Conservation (phyloP, 2,797 vertebrate species). For the Anabas testudineus region DNA sequence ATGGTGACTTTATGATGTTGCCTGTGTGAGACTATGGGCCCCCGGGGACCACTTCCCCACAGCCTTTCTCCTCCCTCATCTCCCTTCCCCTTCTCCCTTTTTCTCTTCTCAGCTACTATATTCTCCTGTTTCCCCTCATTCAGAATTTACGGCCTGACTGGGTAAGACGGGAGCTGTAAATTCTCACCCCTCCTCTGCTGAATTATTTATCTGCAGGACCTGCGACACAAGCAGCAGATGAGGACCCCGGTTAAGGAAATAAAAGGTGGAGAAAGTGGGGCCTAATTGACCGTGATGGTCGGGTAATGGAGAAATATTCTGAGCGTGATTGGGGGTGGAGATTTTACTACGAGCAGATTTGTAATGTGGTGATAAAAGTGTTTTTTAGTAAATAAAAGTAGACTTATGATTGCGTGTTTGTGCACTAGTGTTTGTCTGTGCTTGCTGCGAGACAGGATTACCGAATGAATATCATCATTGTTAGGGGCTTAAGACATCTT, state of each 20-base stretch:
- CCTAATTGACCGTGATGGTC: slow-evolving; percentile 97
- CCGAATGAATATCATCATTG: slow-evolving; percentile 24
- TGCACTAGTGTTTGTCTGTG: slow-evolving; percentile 17
- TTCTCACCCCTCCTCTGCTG: slow-evolving; percentile 83
- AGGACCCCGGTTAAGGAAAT: slow-evolving; percentile 94
- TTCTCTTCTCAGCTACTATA: slow-evolving; percentile 68
- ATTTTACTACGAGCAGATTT: slow-evolving; percentile 48
- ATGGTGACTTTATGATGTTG: slow-evolving; percentile 97
- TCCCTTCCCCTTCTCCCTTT: slow-evolving; percentile 61
- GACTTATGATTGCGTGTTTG: slow-evolving; percentile 31
- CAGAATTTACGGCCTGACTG: slow-evolving; percentile 92
- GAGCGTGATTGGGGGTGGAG: slow-evolving; percentile 55
- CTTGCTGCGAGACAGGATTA: slow-evolving; percentile 36
- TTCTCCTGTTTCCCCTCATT: slow-evolving; percentile 83
- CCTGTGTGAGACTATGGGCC: slow-evolving; percentile 91
- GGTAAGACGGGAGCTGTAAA: slow-evolving; percentile 88
- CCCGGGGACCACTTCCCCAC: slow-evolving; percentile 89
- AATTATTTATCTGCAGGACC: slow-evolving; percentile 93
- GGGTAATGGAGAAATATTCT: slow-evolving; percentile 93
- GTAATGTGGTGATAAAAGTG: slow-evolving; percentile 34
- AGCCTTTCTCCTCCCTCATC: slow-evolving; percentile 76
- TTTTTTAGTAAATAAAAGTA: slow-evolving; percentile 57
- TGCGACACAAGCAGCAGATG: slow-evolving; percentile 96
- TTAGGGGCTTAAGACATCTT: slow-evolving; percentile 49
- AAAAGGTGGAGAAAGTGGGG: slow-evolving; percentile 92